Percentiles rank a stretch among this genome's conserved stretches.
Conservation (phyloP, 2,113 vertebrate genomes). For the Otolemur garnettii region DNA sequence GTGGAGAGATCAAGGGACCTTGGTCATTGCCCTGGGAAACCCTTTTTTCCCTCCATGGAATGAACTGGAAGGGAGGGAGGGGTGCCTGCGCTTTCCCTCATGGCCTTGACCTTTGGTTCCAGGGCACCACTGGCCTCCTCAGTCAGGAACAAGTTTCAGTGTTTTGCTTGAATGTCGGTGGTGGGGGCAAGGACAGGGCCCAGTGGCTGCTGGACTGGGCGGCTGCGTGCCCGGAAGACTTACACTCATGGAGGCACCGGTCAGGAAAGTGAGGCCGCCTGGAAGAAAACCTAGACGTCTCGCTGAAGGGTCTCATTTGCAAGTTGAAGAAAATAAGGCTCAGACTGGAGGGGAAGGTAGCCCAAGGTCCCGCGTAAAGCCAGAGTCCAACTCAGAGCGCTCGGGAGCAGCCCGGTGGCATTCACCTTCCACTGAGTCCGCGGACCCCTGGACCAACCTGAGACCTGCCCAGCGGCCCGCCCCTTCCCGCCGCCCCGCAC, state of each 20-base stretch:
- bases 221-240: background rate
- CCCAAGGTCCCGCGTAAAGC: background rate
- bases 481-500: background rate
- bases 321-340: background rate
- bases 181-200: background rate
- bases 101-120: background rate
- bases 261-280: background rate
- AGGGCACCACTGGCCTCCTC: no score
- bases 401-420: rapidly evolving
- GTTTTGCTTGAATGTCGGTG: background rate
- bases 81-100: background rate
- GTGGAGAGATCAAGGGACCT: background rate
- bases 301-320: background rate
- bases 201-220: background rate
- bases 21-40: background rate
- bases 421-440: rapidly evolving
- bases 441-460: rapidly evolving
- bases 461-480: rapidly evolving
- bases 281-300: background rate
- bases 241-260: rapidly evolving
- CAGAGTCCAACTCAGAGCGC: no score
- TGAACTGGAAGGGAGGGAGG: background rate
- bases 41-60: background rate
- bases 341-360: rapidly evolving
- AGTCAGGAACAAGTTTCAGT: background rate